These are phyloP conservation scores for Acyrthosiphon pisum DNA, from an alignment of 1,140 invertebrate species.

Conservation along the genomic window DNA sequence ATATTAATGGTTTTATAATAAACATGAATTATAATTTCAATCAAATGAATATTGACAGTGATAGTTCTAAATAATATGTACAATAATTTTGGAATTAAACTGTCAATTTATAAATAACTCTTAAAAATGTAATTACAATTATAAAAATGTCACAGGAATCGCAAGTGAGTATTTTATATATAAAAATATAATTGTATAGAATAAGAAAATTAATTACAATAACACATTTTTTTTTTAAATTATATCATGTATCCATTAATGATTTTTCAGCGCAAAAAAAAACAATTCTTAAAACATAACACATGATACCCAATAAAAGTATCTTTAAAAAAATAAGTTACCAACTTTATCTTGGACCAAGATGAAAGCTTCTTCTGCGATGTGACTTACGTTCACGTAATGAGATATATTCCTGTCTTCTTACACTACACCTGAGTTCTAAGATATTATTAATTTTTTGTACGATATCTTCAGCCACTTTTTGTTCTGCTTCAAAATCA, in stretches of 20 bases:
- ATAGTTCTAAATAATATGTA: slow-evolving; percentile 12
- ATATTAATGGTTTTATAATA: not conserved
- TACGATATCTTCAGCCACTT: slow-evolving; percentile 80
- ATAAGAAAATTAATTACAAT: slow-evolving; percentile 46
- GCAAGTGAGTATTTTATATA: not conserved
- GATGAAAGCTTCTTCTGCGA: slow-evolving; percentile 67
- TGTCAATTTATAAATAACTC: not conserved
- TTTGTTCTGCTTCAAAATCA: slow-evolving; percentile 83
- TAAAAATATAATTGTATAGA: slow-evolving; percentile 34
- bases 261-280: slow-evolving; percentile 9
- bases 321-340: not conserved
- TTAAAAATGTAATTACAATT: slow-evolving; percentile 27
- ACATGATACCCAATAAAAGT: slow-evolving; percentile 22
- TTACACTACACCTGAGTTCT: slow-evolving; percentile 78
- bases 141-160: not conserved
- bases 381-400: slow-evolving; percentile 70
- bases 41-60: not conserved
- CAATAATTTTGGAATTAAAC: slow-evolving; percentile 17
- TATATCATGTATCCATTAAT: not conserved
- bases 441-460: slow-evolving; percentile 88
- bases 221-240: not conserved
- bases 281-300: slow-evolving; percentile 9
- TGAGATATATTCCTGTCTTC: slow-evolving; percentile 78
- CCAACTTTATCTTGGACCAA: slow-evolving; percentile 62
- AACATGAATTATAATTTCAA: not conserved